phyloP scores from a whole-genome alignment of 2,797 vertebrate genomes.

The Periophthalmus magnuspinnatus region DNA sequence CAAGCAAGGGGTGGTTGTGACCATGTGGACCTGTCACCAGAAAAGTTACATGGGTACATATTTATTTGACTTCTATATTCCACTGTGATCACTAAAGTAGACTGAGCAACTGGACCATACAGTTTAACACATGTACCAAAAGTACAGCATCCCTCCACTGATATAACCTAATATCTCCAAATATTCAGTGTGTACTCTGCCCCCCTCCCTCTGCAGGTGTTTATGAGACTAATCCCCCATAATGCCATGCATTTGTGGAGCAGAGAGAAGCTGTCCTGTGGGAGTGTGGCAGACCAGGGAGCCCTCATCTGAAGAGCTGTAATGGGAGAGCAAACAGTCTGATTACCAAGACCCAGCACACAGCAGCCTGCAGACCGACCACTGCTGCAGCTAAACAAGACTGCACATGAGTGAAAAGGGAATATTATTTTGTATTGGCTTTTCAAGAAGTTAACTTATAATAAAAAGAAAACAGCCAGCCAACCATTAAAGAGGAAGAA shows the following conservation, averaged over 20 bases:
- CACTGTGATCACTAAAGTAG: not conserved
- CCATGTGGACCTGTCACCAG: too few species aligned
- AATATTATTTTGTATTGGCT: not conserved
- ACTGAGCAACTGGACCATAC: not conserved
- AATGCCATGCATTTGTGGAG: conserved; percentile 52
- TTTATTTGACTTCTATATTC: not conserved
- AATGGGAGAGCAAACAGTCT: conserved; percentile 80
- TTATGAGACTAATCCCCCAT: conserved; percentile 60
- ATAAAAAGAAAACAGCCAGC: not conserved
- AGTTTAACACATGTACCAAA: too few species aligned
- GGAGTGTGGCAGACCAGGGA: conserved; percentile 61
- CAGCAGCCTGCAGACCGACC: conserved; percentile 55
- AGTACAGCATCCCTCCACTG: not conserved
- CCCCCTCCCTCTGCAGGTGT: conserved; percentile 48
- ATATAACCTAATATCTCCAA: not conserved
- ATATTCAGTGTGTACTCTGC: not conserved
- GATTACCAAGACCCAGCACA: conserved; percentile 70
- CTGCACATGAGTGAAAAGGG: not conserved
- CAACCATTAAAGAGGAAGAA: not conserved
- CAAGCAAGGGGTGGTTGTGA: too few species aligned
- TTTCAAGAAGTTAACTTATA: not conserved
- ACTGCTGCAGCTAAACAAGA: conserved; percentile 51
- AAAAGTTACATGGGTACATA: too few species aligned
- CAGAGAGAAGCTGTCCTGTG: conserved; percentile 68
- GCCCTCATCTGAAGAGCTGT: conserved; percentile 74